Base-by-base conservation (phyloP, 2,888 invertebrate genomes). In the Didymodactylos carnosus region DNA sequence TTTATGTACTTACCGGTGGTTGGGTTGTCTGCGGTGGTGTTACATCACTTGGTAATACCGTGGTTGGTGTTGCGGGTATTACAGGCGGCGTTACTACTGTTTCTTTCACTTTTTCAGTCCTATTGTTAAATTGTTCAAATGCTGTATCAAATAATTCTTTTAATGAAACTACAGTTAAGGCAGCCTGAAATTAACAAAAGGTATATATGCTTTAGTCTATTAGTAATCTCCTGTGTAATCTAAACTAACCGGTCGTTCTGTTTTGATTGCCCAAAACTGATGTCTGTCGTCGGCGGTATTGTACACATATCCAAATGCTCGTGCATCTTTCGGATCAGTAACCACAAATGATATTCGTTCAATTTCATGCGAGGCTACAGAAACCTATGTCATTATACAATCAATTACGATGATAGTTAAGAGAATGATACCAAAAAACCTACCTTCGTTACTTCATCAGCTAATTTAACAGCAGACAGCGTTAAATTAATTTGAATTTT, bases 311-410 rank as follows among this genome's bases (percentile, higher is more conserved):
- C 98, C 98, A 84, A 98, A 98, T 0, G 98, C 95, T 77, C 98
- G 87, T 10, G 92, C 91, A 84, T 98, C 98, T 1, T 91, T 91
- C 88, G 93, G 91, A 84, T 98, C 98, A 83, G 95, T 92, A 39
- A 97, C 94, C 80, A 98, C 97, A 85, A 97, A 98, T 53, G 95
- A 97, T 82, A 98, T 97, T 86, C 94, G 92, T 84, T 95, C 94
- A 72, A 98, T 97, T 19, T 95, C 93, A 85, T 98, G 97, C 82
- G 8, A 14, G 35, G 62, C 62, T 19, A 62, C 35, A 35, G 19
- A n/a, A n/a, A 11, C 62, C 62, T 62, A 62, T 16, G n/a, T n/a
- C 14, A 29, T 19, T 3, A 29, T 14, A 35, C 8, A 62, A 35
- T 7, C 16, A 23, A n/a, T 19, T 3, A n/a, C 8, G 5, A 3